phyloP scores from a whole-genome alignment of 2,797 vertebrate genomes.

The Zenarchopterus dispar region DNA sequence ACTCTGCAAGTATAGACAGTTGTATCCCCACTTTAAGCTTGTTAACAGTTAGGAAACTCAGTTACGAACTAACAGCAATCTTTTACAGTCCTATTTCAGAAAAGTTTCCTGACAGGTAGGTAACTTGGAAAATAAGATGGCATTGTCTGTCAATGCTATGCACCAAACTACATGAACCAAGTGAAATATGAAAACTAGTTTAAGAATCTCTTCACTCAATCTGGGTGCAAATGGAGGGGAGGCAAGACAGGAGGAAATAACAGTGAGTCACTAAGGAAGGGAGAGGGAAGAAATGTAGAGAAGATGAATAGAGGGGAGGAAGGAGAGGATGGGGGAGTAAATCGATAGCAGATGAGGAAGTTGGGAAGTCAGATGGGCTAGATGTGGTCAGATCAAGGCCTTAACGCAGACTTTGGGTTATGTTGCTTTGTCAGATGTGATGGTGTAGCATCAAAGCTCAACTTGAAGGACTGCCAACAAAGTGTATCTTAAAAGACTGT shows the following conservation, averaged over 20 bases:
- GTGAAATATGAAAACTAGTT: neutral
- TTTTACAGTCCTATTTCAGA: too few relatives aligned
- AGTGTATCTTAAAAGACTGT: neutral
- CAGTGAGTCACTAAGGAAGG: neutral
- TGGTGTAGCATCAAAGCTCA: neutral
- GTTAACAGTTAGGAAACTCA: too few relatives aligned
- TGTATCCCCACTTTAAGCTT: too few relatives aligned
- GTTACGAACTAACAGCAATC: too few relatives aligned
- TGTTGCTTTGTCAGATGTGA: neutral
- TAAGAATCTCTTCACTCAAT: neutral
- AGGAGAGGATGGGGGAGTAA: slow-evolving; percentile 34
- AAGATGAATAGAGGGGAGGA: slow-evolving; percentile 5
- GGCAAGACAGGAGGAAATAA: slow-evolving; percentile 14
- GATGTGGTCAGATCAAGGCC: slow-evolving; percentile 43
- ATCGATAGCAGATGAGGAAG: slow-evolving; percentile 46
- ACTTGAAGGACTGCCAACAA: neutral
- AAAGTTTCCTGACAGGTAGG: too few relatives aligned
- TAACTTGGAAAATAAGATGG: too few relatives aligned
- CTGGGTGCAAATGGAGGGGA: slow-evolving; percentile 6
- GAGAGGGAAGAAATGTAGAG: neutral
- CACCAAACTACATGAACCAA: neutral
- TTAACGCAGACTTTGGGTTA: slow-evolving; percentile 5
- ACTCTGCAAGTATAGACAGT: too few relatives aligned
- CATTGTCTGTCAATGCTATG: too few relatives aligned
- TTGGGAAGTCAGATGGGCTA: slow-evolving; percentile 35